A percentile compares a stretch with the other conserved stretches of the same genome.
Conservation (phyloP, 2,113 vertebrate genomes). For the Toxotes jaculatrix region DNA sequence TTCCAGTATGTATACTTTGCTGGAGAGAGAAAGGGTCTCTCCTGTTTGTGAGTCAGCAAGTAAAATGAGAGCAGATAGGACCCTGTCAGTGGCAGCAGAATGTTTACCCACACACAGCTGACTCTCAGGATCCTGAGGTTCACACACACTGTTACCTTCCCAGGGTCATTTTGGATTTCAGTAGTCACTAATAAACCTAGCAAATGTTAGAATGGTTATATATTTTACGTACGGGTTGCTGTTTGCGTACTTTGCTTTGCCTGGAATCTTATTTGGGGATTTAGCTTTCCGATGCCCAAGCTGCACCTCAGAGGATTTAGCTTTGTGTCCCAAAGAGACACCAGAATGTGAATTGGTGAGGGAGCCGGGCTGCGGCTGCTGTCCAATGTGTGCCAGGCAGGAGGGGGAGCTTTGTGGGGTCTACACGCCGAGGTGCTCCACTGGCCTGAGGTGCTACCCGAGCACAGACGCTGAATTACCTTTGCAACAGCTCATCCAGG, state of each 20-base stretch:
- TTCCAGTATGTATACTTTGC: background rate
- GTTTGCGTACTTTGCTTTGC: slow-evolving; percentile 62
- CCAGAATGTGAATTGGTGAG: slow-evolving; percentile 87
- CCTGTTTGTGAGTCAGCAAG: slow-evolving; percentile 10
- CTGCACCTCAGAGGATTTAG: slow-evolving; percentile 85
- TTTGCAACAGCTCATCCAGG: slow-evolving; percentile 90
- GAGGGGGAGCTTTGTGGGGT: slow-evolving; percentile 90
- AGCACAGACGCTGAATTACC: slow-evolving; percentile 85
- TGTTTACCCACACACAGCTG: slow-evolving; percentile 72
- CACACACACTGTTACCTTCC: slow-evolving; percentile 31
- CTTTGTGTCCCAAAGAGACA: slow-evolving; percentile 77
- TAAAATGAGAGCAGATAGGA: slow-evolving; percentile 81
- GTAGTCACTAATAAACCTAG: slow-evolving; percentile 11
- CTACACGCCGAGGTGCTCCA: slow-evolving; percentile 91
- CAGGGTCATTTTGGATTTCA: slow-evolving; percentile 34
- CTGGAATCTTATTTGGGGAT: slow-evolving; percentile 72
- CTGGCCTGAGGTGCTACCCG: slow-evolving; percentile 90
- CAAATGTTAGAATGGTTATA: slow-evolving; percentile 63
- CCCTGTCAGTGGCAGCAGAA: slow-evolving; percentile 65
- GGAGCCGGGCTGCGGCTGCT: slow-evolving; percentile 92
- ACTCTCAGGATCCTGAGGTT: slow-evolving; percentile 39
- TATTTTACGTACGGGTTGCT: slow-evolving; percentile 62
- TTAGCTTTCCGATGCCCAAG: slow-evolving; percentile 91
- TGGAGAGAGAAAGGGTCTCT: background rate
- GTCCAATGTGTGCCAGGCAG: slow-evolving; percentile 86